Base-by-base conservation (phyloP, 2,888 invertebrate genomes). In the Calameuta pallipes region DNA sequence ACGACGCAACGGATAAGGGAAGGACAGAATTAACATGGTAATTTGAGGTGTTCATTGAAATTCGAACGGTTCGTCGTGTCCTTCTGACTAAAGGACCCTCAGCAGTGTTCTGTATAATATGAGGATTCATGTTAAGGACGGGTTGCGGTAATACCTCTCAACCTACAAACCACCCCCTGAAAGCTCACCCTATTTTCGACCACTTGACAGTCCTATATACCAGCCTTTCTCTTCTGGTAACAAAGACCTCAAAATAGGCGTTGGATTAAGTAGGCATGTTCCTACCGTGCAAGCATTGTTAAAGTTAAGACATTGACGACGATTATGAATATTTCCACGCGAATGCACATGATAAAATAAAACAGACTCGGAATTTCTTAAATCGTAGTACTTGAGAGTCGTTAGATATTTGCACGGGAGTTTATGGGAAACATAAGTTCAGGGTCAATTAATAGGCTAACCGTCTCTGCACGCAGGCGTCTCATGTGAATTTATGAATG, bases 161-260 rank as follows among this genome's bases (percentile, higher is more conserved):
- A 78, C 78, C 80, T 77, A 76, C 75, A 76, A 78, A 69, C 71
- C 78, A 76, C 71, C 69, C 76, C 69, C 78, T 75, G 31, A 23
- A 78, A 75, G 76, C 76, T 78, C 78, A 79, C 77, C 80, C 80
- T 79, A 82, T 82, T 82, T 84, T 82, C 80, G 83, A 81, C 82
- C 81, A 81, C 85, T 85, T 76, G 81, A 81, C 79, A 78, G 69
- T 78, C 76, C 80, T 78, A 79, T 74, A 34, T 73, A 71, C 76
- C 56, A 70, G 75, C 69, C 78, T 76, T 77, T 77, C 78, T 81
- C 83, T 85, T 82, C 77, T 82, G 80, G 85, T 84, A 85, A 87
- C 87, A 84, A 86, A 86, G 84, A 85, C 83, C 84, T 82, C 83
- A 85, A 84, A 86, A 86, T 87, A 86, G 85, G 80, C 82, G 83